These are phyloP conservation scores for Serranus cabrilla DNA, from an alignment of 2,797 vertebrate species.

Conservation along the genomic window DNA sequence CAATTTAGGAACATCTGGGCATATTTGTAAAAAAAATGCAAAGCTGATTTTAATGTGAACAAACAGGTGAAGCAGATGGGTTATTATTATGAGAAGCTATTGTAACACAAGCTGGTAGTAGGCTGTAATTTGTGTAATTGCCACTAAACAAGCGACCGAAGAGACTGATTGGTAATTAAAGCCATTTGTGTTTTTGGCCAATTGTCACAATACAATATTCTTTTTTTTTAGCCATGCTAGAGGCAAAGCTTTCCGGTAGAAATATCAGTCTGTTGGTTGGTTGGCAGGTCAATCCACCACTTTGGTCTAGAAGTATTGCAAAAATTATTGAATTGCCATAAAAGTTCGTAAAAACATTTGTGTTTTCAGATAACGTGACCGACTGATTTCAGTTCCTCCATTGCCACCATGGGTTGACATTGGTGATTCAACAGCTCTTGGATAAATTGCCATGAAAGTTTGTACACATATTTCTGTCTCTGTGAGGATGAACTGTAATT, in stretches of 20 bases:
- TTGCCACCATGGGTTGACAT: neutral
- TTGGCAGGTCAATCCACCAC: neutral
- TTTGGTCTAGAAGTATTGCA: neutral
- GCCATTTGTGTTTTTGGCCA: constrained; percentile 9
- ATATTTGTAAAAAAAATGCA: constrained; percentile 5
- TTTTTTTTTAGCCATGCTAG: neutral
- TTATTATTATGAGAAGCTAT: constrained; percentile 34
- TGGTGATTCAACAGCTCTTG: too few relatives aligned
- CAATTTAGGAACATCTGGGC: constrained; percentile 52
- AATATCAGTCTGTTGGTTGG: neutral
- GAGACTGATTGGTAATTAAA: constrained; percentile 28
- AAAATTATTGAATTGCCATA: neutral
- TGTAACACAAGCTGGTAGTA: constrained; percentile 31
- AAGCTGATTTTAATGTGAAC: constrained; percentile 29
- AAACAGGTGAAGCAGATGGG: constrained; percentile 58
- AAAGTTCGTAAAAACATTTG: neutral
- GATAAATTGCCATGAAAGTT: too few relatives aligned
- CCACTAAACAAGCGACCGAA: constrained; percentile 16
- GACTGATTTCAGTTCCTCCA: neutral
- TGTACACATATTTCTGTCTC: too few relatives aligned
- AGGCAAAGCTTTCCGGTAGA: neutral
- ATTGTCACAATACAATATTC: neutral
- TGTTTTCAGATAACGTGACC: neutral
- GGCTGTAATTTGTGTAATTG: constrained; percentile 20
- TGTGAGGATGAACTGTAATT: too few relatives aligned